Base-by-base conservation (phyloP, 2,113 vertebrate species). In the Melanotaenia duboulayi region DNA sequence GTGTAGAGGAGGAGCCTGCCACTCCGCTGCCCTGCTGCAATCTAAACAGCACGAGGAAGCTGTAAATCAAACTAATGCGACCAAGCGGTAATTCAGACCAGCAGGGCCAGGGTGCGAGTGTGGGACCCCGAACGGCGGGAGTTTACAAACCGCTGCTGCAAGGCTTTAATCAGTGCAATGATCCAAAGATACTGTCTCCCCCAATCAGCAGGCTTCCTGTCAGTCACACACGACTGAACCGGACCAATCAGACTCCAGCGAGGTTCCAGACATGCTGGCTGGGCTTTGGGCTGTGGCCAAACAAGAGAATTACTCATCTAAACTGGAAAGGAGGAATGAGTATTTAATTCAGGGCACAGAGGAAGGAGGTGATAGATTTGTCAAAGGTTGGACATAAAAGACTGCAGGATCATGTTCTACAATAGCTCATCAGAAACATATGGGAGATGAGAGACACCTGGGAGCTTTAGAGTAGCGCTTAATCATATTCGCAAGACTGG, bases 31-130 rank as follows among this genome's bases (percentile, higher is more conserved):
- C 78, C 56, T 37, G 69, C 74, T 75, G 68, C 80, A 92, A 90
- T 90, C 90, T 91, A 94, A 94, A 94, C 93, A 94, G 89, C 81
- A 46, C 86, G 90, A 93, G 93, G 94, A 94, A 93, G 93, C 90
- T 92, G 91, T 95, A 94, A 95, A 94, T 95, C 93, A 94, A 73
- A 68, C 91, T 92, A 92, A 93, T 92, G 91, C 74, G 56, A 83
- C 81, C 74, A 49, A 81, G 90, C 86, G 81, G 81, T 94, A 94
- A 94, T 94, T 94, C 91, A 89, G 92, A 94, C 89, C 93, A 95
- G 94, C 91, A 90, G 92, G 88, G 86, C 90, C 64, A 49, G 74
- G 65, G 83, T 73, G 60, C 72, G 80, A 49, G 76, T 35, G 69
- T 42, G 19, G 74, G 81, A 82, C 85, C 88, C 83, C 58, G 25